A percentile compares a stretch with the other conserved stretches of the same genome.
These are phyloP conservation scores for Drosophila helvetica DNA, from an alignment of 2,888 invertebrate genomes.

Conservation along the genomic window DNA sequence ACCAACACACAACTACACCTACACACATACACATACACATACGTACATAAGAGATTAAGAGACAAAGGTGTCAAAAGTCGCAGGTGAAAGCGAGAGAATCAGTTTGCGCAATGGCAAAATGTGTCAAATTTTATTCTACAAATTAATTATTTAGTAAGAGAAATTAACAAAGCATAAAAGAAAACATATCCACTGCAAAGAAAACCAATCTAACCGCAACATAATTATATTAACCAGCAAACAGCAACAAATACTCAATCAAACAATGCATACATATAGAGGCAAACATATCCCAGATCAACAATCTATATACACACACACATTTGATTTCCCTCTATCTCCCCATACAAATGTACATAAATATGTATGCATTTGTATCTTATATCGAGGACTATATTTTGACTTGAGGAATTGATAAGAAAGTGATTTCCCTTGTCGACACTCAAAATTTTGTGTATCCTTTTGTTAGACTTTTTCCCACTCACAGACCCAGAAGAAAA, in stretches of 20 bases:
- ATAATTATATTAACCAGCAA: slow-evolving; percentile 53
- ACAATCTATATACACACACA: slow-evolving; percentile 27
- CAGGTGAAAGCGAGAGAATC: slow-evolving; percentile 40
- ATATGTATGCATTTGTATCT: not conserved
- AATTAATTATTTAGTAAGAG: slow-evolving; percentile 59
- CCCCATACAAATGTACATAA: not conserved
- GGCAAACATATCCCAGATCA: slow-evolving; percentile 64
- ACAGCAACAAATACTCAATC: slow-evolving; percentile 52
- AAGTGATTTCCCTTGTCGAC: slow-evolving; percentile 33
- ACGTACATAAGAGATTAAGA: slow-evolving; percentile 7
- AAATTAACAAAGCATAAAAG: slow-evolving; percentile 43
- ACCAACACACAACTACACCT: slow-evolving; percentile 1
- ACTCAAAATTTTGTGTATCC: slow-evolving; percentile 22
- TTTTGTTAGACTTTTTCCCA: slow-evolving; percentile 33
- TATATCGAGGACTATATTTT: slow-evolving; percentile 13
- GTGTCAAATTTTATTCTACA: slow-evolving; percentile 72
- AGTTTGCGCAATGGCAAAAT: slow-evolving; percentile 44
- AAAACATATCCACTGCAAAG: slow-evolving; percentile 47
- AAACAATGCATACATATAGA: slow-evolving; percentile 64
- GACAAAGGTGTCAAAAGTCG: slow-evolving; percentile 37
- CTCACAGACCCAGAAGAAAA: slow-evolving; percentile 25
- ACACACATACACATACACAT: slow-evolving; percentile 3
- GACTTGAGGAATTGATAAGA: slow-evolving; percentile 15
- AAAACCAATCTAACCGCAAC: slow-evolving; percentile 41
- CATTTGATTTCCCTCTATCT: slow-evolving; percentile 23